phyloP scores from a whole-genome alignment of 2,113 vertebrate species.

The Balaeniceps rex region DNA sequence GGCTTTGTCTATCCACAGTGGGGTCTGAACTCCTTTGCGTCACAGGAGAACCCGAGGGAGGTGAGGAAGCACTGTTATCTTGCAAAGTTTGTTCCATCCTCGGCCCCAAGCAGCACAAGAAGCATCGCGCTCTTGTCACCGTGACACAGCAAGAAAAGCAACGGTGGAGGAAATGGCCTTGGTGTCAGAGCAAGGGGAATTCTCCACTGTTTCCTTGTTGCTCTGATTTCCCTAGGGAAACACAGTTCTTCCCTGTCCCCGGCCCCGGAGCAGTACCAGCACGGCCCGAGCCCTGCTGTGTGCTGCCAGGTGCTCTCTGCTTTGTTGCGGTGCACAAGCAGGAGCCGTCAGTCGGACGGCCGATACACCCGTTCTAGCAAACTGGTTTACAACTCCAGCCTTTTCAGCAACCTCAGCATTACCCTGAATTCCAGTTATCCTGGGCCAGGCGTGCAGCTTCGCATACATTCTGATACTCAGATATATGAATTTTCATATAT shows the following conservation, averaged over 20 bases:
- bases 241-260: background rate
- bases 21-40: background rate
- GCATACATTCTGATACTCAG: fast-evolving
- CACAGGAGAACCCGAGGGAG: background rate
- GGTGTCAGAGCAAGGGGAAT: background rate
- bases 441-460: fast-evolving
- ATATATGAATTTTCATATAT: fast-evolving
- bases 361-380: background rate
- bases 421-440: background rate
- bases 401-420: background rate
- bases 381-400: background rate
- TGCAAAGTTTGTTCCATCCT: background rate
- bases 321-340: too few species aligned
- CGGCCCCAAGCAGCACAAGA: background rate
- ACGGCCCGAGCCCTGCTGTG: background rate
- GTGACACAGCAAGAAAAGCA: background rate
- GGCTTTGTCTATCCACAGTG: background rate
- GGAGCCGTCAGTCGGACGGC: background rate
- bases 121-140: background rate
- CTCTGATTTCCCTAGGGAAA: background rate
- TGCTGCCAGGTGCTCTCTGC: background rate
- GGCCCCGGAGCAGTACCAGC: background rate
- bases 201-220: background rate
- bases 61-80: background rate
- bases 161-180: background rate